These are phyloP conservation scores for Agapornis roseicollis DNA, from an alignment of 2,113 vertebrate species.

Conservation along the genomic window DNA sequence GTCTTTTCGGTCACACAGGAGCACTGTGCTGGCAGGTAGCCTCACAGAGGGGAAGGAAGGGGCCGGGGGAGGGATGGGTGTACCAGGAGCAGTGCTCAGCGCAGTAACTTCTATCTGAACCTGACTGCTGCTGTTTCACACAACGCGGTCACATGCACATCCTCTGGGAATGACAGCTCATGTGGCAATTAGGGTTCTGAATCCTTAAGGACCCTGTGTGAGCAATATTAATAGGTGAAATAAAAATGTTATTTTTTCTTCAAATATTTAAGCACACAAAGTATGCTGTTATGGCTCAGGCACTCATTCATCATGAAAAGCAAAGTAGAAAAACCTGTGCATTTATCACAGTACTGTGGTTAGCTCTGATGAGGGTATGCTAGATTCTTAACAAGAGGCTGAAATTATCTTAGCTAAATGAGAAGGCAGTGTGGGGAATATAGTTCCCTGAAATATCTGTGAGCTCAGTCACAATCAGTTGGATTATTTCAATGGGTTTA, in stretches of 20 bases:
- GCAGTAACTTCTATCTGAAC: background rate
- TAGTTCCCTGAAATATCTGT: background rate
- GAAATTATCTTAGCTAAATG: background rate
- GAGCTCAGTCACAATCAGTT: background rate
- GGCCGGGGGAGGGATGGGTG: background rate
- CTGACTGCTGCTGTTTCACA: background rate
- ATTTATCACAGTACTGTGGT: background rate
- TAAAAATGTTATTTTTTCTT: background rate
- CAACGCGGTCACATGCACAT: accelerated
- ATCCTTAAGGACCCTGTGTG: background rate
- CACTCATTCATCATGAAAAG: background rate
- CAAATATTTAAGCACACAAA: background rate
- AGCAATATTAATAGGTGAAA: background rate
- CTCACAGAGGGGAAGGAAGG: background rate
- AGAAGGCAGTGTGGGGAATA: background rate
- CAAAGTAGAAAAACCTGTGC: background rate
- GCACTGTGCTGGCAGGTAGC: background rate
- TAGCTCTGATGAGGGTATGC: background rate
- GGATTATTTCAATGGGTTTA: background rate
- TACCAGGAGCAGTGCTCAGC: background rate
- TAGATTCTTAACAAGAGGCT: background rate
- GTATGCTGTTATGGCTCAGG: background rate
- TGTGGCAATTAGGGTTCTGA: background rate
- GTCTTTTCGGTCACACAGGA: background rate
- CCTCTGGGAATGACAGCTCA: background rate